Conservation (phyloP, 2,797 vertebrate species). For the Distichodus sexfasciatus region DNA sequence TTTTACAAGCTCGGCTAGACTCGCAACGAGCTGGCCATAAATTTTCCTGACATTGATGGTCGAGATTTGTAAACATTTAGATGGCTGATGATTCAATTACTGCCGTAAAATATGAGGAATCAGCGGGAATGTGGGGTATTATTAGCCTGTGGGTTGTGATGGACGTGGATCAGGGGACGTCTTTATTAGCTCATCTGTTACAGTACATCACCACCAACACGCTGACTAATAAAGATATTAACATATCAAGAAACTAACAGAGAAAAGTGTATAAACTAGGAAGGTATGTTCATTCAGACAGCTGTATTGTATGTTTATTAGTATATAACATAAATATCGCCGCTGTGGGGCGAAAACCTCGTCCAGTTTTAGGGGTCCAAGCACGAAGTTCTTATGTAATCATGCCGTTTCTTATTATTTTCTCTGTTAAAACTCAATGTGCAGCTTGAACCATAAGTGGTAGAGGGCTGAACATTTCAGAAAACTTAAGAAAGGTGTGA, state of each 20-base stretch:
- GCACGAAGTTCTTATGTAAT: too few relatives aligned
- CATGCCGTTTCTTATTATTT: too few relatives aligned
- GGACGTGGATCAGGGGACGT: neutral
- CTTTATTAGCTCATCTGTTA: neutral
- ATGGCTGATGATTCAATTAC: conserved; percentile 9
- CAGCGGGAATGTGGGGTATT: neutral
- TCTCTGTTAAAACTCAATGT: too few relatives aligned
- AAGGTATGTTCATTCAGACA: too few relatives aligned
- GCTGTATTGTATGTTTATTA: too few relatives aligned
- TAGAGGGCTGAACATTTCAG: too few relatives aligned
- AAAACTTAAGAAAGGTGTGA: too few relatives aligned
- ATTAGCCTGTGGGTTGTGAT: neutral
- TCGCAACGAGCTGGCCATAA: too few relatives aligned
- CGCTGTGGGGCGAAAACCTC: too few relatives aligned
- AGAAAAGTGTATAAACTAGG: neutral
- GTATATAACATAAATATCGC: too few relatives aligned
- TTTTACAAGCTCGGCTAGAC: conserved; percentile 16
- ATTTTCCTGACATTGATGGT: conserved; percentile 11
- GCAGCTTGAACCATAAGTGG: too few relatives aligned
- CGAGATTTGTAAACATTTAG: conserved; percentile 30
- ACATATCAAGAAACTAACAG: neutral
- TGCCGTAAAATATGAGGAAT: neutral
- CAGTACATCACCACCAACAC: neutral
- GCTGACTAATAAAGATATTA: neutral
- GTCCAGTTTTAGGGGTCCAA: too few relatives aligned